Evolutionary conservation across 2,113 vertebrate species (phyloP).

Genomic region (Micronycteris hirsuta): DNA sequence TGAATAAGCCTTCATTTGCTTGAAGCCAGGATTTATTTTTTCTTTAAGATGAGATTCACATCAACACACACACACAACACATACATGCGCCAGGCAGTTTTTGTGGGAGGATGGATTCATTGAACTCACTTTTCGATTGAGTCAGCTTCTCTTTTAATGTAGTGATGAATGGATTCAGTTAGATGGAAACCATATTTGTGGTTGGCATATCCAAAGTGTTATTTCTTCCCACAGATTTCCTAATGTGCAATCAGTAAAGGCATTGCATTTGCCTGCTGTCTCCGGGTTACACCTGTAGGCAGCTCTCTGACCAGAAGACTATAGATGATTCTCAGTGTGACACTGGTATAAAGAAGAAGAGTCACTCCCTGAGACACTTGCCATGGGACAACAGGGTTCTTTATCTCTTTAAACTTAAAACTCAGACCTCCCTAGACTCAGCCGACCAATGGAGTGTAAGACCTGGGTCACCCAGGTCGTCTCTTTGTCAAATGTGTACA

Average conservation of each 20-base stretch:
- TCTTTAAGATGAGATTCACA: background rate
- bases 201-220: background rate
- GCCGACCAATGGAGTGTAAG: background rate
- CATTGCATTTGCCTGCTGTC: background rate
- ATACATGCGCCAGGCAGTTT: background rate
- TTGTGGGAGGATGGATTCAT: background rate
- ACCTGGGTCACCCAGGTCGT: background rate
- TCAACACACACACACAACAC: background rate
- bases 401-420: background rate
- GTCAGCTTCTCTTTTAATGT: background rate
- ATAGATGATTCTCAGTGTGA: background rate
- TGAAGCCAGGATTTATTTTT: background rate
- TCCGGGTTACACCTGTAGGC: background rate
- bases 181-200: background rate
- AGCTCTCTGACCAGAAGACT: background rate
- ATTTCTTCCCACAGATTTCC: background rate
- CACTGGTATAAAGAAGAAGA: background rate
- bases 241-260: background rate
- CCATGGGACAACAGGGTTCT: background rate
- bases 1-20: background rate
- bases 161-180: background rate
- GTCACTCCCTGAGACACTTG: background rate
- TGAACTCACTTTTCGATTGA: slow-evolving; percentile 6
- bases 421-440: background rate
- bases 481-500: background rate